Base-by-base conservation (phyloP, 2,888 invertebrate species). In the Itoplectis maculator region DNA sequence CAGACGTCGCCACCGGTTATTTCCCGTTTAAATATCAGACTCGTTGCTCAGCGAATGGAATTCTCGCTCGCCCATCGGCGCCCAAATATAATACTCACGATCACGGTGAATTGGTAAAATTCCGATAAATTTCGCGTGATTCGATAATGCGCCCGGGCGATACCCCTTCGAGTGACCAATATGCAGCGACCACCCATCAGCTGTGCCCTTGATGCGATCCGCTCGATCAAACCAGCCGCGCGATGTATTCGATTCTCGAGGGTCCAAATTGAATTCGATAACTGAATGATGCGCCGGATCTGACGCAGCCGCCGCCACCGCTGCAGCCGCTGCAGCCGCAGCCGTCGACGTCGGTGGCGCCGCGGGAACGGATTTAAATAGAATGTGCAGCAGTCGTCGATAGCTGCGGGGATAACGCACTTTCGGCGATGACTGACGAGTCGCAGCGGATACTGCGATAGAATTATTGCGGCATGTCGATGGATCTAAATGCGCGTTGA, bases 161-260 rank as follows among this genome's bases (percentile, higher is more conserved):
- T 13, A 23, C 23, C n/a, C 4, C 23, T 3, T 6, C 29, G 5
- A 23, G 56, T 56, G 56, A 7, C 56, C 13, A 56, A 29, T 35
- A 35, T n/a, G 29, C 29, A 2, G 29, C 29, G n/a, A 29, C 29
- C 29, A 29, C 29, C n/a, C 29, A 5, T 3, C 56, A 56, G 29
- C 29, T 35, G 56, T 56, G 56, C n/a, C 56, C 29, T 35, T 56
- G 56, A 56, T 54, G n/a, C n/a, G n/a, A 23, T 23, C 23, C 13
- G 5, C 29, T 56, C 29, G 2, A 35, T 29, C 56, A 51, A 56
- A 18, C 15, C 13, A 11, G 4, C 20, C 23, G 2, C 11, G 29
- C 5, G 29, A 54, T 20, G 23, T 35, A 56, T 11, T 56, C 35
- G 29, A 56, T 29, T 29, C 56, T 56, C 56, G 56, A 56, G 56